A percentile compares a stretch with the other conserved stretches of the same genome.
phyloP scores from a whole-genome alignment of 2,888 invertebrate species.

The Dryococelus australis region DNA sequence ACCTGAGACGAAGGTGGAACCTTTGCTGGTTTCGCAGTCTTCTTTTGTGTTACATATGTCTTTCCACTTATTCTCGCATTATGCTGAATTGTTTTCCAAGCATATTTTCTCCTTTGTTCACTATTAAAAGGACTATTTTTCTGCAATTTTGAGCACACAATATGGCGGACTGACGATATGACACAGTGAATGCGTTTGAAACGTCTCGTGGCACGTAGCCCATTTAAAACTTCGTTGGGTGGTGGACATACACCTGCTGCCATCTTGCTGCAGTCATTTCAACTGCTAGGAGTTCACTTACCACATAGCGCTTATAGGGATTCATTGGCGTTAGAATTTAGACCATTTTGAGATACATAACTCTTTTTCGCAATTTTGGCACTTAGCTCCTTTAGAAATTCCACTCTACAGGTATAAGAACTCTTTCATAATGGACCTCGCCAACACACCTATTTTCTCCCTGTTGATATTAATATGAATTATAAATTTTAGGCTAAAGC shows the following conservation, averaged over 20 bases:
- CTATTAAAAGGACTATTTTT: not conserved
- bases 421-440: too few relatives aligned
- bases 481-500: too few relatives aligned
- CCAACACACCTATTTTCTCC: too few relatives aligned
- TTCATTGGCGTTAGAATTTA: not conserved
- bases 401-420: not conserved
- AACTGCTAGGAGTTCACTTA: not conserved
- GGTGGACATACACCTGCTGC: not conserved
- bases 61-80: too few relatives aligned
- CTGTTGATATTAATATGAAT: too few relatives aligned
- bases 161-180: not conserved
- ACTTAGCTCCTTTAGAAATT: not conserved
- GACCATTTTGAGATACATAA: not conserved
- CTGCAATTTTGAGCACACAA: not conserved
- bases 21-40: not conserved
- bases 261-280: slow-evolving; percentile 1
- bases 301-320: not conserved
- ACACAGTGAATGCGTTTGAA: not conserved
- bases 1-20: not conserved
- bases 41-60: not conserved
- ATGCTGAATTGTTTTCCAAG: too few relatives aligned
- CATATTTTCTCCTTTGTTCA: too few relatives aligned
- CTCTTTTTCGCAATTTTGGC: not conserved
- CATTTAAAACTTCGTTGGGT: too few relatives aligned
- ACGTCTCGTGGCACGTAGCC: not conserved